Evolutionary conservation across 2,888 invertebrate species (phyloP), one percentile per base, ranked within the genome.

Genomic region (Tetropium fuscum): DNA sequence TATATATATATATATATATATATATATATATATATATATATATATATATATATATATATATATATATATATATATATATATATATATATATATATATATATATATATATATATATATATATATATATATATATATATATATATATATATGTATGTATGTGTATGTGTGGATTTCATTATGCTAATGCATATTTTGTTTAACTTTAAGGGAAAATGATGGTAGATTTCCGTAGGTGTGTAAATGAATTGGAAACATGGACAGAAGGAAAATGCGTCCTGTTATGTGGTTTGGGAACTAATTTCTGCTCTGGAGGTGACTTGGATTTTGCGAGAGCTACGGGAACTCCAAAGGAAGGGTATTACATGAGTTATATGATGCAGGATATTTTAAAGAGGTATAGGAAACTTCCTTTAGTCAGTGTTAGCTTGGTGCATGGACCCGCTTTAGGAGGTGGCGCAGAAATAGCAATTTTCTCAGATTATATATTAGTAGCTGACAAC

Each of bases 241-340:
- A 55, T 11, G 61, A 70, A 47, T 61, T 80, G 10, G 78, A 78
- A 64, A 40, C 64, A 2, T 80, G 79, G 79, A 41, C 66, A 19
- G 67, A 74, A 48, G 80, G 80, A 4, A 78, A 79, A 63, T 77
- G 75, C 0, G 73, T 79, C 0, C 64, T 80, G 7, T 19, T 79
- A n/a, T 64, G 60, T 27, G 77, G 79, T 1, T 44, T 62, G 19
- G 76, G 75, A 1, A 54, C 55, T 4, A 78, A 77, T 62, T 79
- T 80, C 59, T 78, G 78, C 64, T 75, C 78, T 2, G 80, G 80
- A 6, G 78, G 75, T 10, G 78, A 80, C 60, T 66, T 80, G 18
- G 67, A 74, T 48, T 78, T 78, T 51, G 77, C 72, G 0, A 70
- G 60, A 62, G 59, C 67, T 15, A 65, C 64, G 22, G 69, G 68